Conservation (phyloP, 2,888 invertebrate species). For the Cremastinae sp. region DNA sequence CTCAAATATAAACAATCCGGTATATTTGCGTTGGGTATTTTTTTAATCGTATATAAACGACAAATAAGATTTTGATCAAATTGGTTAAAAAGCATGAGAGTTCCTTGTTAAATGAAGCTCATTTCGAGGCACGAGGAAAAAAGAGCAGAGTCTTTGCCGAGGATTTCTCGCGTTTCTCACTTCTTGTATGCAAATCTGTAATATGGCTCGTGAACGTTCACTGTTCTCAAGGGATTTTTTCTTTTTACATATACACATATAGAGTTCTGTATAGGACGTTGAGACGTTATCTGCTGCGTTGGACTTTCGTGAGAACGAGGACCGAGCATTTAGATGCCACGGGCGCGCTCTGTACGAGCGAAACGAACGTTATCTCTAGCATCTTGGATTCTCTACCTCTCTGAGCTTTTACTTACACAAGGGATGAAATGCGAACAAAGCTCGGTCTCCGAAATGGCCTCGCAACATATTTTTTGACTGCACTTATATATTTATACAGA, state of each 20-base stretch:
- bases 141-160: not conserved
- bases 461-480: not conserved
- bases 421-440: slow-evolving; percentile 14
- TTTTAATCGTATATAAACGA: not conserved
- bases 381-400: slow-evolving; percentile 42
- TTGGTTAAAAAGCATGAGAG: not conserved
- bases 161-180: slow-evolving; percentile 6
- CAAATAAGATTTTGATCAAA: not conserved
- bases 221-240: slow-evolving; percentile 4
- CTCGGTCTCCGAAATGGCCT: not conserved
- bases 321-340: slow-evolving; percentile 35
- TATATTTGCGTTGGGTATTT: too few species aligned
- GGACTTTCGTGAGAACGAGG: slow-evolving; percentile 24
- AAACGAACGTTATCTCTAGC: slow-evolving; percentile 55
- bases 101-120: not conserved
- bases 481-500: not conserved
- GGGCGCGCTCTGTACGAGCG: not conserved
- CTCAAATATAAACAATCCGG: not conserved
- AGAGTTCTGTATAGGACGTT: not conserved
- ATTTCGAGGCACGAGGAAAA: not conserved
- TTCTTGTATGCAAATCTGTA: slow-evolving; percentile 51
- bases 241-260: not conserved
- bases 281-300: slow-evolving; percentile 29
- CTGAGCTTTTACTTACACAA: slow-evolving; percentile 21
- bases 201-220: slow-evolving; percentile 37